Conservation (phyloP, 1,140 invertebrate species). For the Brachionus calyciflorus region DNA sequence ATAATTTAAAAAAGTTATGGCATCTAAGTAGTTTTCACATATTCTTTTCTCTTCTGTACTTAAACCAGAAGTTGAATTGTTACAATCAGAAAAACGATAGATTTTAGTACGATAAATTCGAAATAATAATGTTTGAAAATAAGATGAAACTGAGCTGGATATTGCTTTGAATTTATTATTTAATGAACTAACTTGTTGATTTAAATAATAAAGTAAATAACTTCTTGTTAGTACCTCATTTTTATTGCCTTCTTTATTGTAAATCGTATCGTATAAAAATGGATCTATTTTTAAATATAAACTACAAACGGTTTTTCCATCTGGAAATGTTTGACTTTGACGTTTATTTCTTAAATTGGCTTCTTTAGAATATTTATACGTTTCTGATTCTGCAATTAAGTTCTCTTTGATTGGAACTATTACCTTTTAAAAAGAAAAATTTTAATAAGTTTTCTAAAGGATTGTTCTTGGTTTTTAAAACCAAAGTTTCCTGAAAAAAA, state of each 20-base stretch:
- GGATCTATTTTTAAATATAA: conserved; percentile 42
- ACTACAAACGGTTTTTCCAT: conserved; percentile 8
- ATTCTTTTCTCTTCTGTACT: not conserved
- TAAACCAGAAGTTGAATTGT: not conserved
- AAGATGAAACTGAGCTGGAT: not conserved
- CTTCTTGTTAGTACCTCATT: not conserved
- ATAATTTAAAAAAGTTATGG: conserved; percentile 28
- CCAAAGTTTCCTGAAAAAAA: too few species aligned
- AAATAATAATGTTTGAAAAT: not conserved
- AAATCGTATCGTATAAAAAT: conserved; percentile 28
- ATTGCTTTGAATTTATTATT: conserved; percentile 24
- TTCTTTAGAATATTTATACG: conserved; percentile 23
- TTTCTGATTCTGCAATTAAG: not conserved
- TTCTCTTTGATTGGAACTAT: not conserved
- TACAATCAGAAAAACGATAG: not conserved
- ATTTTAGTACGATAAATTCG: not conserved
- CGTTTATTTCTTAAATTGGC: conserved; percentile 40
- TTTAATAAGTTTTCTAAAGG: too few species aligned
- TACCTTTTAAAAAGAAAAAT: not conserved
- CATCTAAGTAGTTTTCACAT: conserved; percentile 41
- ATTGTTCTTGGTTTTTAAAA: too few species aligned
- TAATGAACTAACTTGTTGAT: conserved; percentile 12
- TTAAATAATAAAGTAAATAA: conserved; percentile 28
- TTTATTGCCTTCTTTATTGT: conserved; percentile 38
- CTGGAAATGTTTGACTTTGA: conserved; percentile 42